A percentile compares a stretch with the other conserved stretches of the same genome.
These are phyloP conservation scores for Gobiocypris rarus DNA, from an alignment of 2,113 vertebrate species.

Conservation along the genomic window DNA sequence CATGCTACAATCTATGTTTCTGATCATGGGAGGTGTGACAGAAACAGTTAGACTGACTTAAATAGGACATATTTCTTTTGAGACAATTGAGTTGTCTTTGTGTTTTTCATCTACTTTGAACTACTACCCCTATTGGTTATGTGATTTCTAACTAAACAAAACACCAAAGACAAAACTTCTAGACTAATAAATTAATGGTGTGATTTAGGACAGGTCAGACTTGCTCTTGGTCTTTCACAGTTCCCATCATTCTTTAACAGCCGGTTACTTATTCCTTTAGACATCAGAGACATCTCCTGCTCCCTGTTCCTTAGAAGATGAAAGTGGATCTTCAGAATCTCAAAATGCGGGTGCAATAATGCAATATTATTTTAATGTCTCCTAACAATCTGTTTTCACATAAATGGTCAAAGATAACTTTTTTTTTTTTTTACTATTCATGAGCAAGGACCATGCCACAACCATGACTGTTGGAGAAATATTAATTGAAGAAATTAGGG, in stretches of 20 bases:
- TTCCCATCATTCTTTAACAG: background rate
- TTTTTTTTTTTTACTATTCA: background rate
- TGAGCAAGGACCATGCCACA: too few species aligned
- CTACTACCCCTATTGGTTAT: background rate
- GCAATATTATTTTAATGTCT: background rate
- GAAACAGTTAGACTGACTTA: constrained; percentile 19
- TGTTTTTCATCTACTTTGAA: constrained; percentile 27
- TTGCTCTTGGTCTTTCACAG: background rate
- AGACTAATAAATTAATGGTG: constrained; percentile 8
- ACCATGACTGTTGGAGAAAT: too few species aligned
- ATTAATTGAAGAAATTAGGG: too few species aligned
- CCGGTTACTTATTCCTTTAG: background rate
- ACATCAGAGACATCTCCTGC: constrained; percentile 6
- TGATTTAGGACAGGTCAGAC: background rate
- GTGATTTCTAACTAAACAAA: constrained; percentile 24
- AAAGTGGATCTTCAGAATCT: constrained; percentile 19
- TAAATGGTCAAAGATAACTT: background rate
- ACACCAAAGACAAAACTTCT: constrained; percentile 28
- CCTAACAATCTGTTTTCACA: background rate
- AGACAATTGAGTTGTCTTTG: background rate
- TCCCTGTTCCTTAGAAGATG: background rate
- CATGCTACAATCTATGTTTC: background rate
- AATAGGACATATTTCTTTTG: constrained; percentile 37
- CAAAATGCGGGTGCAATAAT: constrained; percentile 9
- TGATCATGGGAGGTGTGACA: constrained; percentile 10